Evolutionary conservation across 1,140 invertebrate species (phyloP), one percentile per base, ranked within the genome.

Genomic region (Yoshiicerus persimilis): DNA sequence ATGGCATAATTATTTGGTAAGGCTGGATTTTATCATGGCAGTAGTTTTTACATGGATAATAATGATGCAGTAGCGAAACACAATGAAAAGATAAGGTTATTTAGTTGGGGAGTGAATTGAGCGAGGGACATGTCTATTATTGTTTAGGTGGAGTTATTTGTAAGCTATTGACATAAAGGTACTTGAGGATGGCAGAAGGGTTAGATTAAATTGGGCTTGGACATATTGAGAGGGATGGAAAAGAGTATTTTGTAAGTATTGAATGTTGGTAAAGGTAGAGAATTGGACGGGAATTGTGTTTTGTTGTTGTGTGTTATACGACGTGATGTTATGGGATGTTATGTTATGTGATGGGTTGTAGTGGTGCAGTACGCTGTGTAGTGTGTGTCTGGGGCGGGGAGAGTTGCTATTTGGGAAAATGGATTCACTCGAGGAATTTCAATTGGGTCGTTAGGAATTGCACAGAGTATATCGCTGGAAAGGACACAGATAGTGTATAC

Each of bases 381-480:
- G 30, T 34, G 39, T 86, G 85, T 86, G 85, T 64, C 56, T 86
- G 85, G 34, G 85, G 56, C 56, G 85, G 85, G 85, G 64, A 64
- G 56, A 62, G 85, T 86, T 87, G 86, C 77, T 87, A 87, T 87
- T 87, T 87, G 86, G 36, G 41, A 87, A 87, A 87, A 87, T 87
- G 86, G 86, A 87, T 87, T 77, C 86, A 77, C 70, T 38, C 66
- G 32, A 70, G 70, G 86, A 87, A 87, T 87, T 87, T 87, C 86
- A 87, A 87, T 87, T 70, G 62, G 86, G 66, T 87, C 62, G 64
- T 87, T 87, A 87, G 36, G 66, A 87, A 64, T 47, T 86, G 39
- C 84, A 32, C 20, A 32, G 84, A 13, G 30, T 47, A 85, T 36
- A 25, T 23, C 34, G 11, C 30, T 5, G 2, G 62, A 11, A 47